Evolutionary conservation across 2,797 vertebrate species (phyloP), one percentile per base, ranked within the genome.

Genomic region (Melanotaenia pygmaea): DNA sequence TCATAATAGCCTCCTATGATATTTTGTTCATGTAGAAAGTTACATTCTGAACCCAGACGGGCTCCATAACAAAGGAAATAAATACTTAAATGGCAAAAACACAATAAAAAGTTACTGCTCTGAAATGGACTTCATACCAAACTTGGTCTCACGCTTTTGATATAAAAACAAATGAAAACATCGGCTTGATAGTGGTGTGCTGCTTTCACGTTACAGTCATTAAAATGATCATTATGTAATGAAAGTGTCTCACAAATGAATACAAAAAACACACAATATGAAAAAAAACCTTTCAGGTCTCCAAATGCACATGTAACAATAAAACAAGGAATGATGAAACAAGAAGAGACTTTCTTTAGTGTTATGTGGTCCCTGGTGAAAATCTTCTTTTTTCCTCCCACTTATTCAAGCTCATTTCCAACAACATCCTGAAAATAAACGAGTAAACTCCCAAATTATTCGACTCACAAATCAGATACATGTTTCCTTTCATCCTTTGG

Each of bases 11-110:
- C 79, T 77, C 79, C 73, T 73, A 45, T 80, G 80, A 87, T 83
- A 82, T 85, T 89, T 82, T 85, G 81, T 64, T 86, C 65, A 74
- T 90, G 89, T 94, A 94, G 69, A 94, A 94, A 94, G 91, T 94
- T 95, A 95, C 94, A 95, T 95, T 95, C 94, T 89, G 92, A 94
- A 91, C 90, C 90, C 69, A 38, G 74, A 80, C 45, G 64, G 89
- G 91, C 86, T 93, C 89, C 40, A 83, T 84, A 79, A 88, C 81
- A 77, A 77, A 70, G 73, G 59, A 91, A 91, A 94, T 94, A 94
- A 95, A 94, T 94, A 94, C 92, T 94, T 91, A 80, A 91, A 94
- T 92, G 94, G 92, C 71, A 86, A 90, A 82, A 86, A 88, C 75
- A 87, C 62, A 80, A 86, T 77, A 89, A 74, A 82, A 89, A 84